phyloP scores from a whole-genome alignment of 2,797 vertebrate species.

The Atherinosoma microstoma region DNA sequence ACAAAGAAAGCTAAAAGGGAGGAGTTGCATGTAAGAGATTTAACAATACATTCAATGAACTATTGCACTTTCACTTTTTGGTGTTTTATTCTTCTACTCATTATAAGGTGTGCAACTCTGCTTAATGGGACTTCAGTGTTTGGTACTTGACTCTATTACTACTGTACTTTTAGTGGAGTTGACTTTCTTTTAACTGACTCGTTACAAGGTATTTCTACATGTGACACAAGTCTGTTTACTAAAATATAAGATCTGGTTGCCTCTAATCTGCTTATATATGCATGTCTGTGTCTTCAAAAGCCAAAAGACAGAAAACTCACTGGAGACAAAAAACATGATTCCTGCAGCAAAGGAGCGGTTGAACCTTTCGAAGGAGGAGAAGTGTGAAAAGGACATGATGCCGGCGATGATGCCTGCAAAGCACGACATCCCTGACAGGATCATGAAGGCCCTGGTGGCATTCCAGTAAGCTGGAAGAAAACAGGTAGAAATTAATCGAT shows the following conservation, averaged over 20 bases:
- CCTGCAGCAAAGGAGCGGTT: conserved; percentile 89
- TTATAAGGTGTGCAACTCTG: not conserved
- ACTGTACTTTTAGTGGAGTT: not conserved
- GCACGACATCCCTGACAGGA: conserved; percentile 88
- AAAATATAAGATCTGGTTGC: not conserved
- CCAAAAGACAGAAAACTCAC: conserved; percentile 76
- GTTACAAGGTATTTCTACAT: not conserved
- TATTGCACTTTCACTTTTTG: not conserved
- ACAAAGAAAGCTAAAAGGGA: conserved; percentile 83
- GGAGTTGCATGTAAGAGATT: not conserved
- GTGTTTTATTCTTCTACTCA: not conserved
- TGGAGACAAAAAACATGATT: conserved; percentile 90
- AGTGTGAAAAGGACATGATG: conserved; percentile 88
- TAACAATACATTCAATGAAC: not conserved
- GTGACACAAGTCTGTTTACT: not conserved
- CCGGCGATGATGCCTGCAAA: conserved; percentile 87
- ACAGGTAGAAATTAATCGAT: conserved; percentile 5
- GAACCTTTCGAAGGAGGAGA: conserved; percentile 86
- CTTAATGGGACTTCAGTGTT: not conserved
- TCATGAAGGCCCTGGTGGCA: conserved; percentile 91
- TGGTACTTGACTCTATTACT: not conserved
- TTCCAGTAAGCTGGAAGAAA: conserved; percentile 88
- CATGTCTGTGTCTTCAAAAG: not conserved
- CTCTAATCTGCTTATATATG: not conserved
- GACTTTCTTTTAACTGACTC: not conserved